phyloP scores from a whole-genome alignment of 2,888 invertebrate genomes.

The Xestia xanthographa region DNA sequence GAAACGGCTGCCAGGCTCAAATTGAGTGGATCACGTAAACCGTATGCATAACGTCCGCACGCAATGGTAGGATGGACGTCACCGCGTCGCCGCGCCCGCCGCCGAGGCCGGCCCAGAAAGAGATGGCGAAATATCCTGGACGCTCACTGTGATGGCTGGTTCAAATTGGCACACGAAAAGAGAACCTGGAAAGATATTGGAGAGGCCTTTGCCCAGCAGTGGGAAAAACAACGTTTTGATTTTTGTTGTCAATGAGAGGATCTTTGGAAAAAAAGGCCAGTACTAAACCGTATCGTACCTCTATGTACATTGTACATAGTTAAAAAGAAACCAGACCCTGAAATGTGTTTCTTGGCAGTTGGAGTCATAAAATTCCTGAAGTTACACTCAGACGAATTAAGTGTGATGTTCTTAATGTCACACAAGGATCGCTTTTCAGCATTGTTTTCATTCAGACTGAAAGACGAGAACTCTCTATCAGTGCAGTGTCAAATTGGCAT shows the following conservation, averaged over 20 bases:
- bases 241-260: not conserved
- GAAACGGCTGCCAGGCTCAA: not conserved
- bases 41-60: too few relatives aligned
- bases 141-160: not conserved
- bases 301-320: not conserved
- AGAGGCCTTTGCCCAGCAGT: not conserved
- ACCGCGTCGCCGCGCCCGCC: too few relatives aligned
- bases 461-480: conserved; percentile 45
- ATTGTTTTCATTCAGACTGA: conserved; percentile 57
- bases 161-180: not conserved
- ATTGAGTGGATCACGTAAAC: not conserved
- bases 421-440: conserved; percentile 54
- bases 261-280: not conserved
- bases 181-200: not conserved
- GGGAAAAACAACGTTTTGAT: not conserved
- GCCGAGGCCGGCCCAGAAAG: too few relatives aligned
- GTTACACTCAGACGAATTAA: conserved; percentile 1
- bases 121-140: too few relatives aligned
- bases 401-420: conserved; percentile 15
- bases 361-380: conserved; percentile 19
- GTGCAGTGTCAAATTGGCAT: conserved; percentile 28
- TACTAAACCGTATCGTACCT: not conserved
- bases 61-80: too few relatives aligned
- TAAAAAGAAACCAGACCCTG: not conserved
- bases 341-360: not conserved